Percentiles rank a stretch among this genome's conserved stretches.
phyloP scores from a whole-genome alignment of 2,113 vertebrate genomes.

The Oreochromis niloticus region DNA sequence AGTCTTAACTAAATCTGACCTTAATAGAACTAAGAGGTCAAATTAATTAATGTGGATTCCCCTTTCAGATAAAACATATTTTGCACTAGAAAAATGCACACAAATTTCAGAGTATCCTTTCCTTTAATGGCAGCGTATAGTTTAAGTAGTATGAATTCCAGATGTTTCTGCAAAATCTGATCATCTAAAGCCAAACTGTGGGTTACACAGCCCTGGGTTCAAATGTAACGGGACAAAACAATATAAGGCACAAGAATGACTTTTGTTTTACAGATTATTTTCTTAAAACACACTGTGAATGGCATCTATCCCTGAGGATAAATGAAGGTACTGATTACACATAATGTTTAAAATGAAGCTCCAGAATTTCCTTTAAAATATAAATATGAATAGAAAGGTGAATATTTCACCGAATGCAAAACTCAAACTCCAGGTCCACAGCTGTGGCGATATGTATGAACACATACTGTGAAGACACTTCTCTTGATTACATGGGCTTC shows the following conservation, averaged over 20 bases:
- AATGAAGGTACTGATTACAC: not conserved
- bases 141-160: not conserved
- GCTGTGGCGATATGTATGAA: not conserved
- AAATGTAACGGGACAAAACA: not conserved
- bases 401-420: not conserved
- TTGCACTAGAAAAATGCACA: not conserved
- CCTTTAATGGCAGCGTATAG: not conserved
- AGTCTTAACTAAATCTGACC: not conserved
- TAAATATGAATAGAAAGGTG: not conserved
- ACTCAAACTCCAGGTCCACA: not conserved
- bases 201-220: not conserved
- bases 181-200: not conserved
- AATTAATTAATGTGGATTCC: not conserved
- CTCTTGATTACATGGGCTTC: not conserved
- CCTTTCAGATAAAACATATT: not conserved
- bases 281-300: not conserved
- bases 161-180: not conserved
- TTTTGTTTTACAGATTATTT: not conserved
- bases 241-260: not conserved
- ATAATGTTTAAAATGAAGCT: not conserved
- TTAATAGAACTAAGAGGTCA: rapidly evolving
- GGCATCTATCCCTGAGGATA: not conserved
- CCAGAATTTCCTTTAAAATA: not conserved
- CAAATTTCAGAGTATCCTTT: not conserved
- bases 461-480: not conserved